Evolutionary conservation across 2,113 vertebrate species (phyloP).

Genomic region (Pedionomus torquatus): DNA sequence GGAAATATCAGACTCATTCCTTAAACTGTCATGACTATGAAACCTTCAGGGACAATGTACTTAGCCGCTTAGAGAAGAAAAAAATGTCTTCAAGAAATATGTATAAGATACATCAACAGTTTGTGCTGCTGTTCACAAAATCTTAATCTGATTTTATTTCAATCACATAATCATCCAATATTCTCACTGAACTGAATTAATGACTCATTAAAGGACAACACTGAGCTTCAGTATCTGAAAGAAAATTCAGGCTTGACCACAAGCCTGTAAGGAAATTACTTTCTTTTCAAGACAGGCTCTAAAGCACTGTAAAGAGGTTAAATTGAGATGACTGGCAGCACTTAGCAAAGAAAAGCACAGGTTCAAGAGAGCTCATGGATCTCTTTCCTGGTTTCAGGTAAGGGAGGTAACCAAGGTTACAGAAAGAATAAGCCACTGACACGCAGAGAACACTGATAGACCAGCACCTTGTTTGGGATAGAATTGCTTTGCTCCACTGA

Average conservation of each 20-base stretch:
- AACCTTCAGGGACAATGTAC: conserved; percentile 26
- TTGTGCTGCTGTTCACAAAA: background rate
- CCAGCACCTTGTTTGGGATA: background rate
- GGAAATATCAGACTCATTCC: conserved; percentile 29
- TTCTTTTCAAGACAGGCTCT: background rate
- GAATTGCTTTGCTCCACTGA: background rate
- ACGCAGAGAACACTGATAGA: background rate
- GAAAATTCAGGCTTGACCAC: background rate
- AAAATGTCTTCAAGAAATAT: background rate
- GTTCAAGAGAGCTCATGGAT: background rate
- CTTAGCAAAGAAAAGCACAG: background rate
- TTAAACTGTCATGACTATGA: conserved; percentile 32
- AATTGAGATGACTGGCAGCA: background rate
- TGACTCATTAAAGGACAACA: background rate
- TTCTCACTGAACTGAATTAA: background rate
- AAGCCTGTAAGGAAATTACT: background rate
- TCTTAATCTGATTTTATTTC: background rate
- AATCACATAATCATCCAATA: background rate
- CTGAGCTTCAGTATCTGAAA: background rate
- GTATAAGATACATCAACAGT: background rate
- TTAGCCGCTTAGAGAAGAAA: background rate
- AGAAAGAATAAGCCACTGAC: background rate
- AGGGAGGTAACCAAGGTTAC: background rate
- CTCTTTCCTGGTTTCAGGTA: background rate
- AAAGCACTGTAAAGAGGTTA: background rate